Evolutionary conservation across 2,888 invertebrate species (phyloP), one percentile per base, ranked within the genome.

Genomic region (Merodon equestris): DNA sequence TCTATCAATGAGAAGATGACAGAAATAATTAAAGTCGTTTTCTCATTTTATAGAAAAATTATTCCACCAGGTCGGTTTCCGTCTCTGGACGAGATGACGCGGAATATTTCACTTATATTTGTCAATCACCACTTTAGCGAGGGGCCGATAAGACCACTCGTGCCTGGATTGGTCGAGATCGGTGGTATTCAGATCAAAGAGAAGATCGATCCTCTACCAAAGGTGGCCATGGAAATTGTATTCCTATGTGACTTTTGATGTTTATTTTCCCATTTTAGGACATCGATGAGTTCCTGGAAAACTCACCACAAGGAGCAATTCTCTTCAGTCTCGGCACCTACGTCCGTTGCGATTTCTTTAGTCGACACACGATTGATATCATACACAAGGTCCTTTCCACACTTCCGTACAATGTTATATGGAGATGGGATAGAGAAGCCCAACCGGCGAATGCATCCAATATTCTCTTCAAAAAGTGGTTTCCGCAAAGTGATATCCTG

Each of bases 401-500:
- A 70, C 81, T 92, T 2, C 91, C 92, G 77, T 91, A 92, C 63
- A 91, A 89, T 1, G 90, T 93, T 0, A 76, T 93, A 5, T 92
- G 92, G 92, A 93, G 93, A 87, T 92, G 91, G 90, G 92, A 93
- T 83, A 13, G 7, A 14, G 50, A 60, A 1, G 10, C 14, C 0
- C 13, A 12, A 51, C 82, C 82, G 0, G 84, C 83, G 34, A 82
- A 87, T 14, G 85, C 89, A 0, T 54, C 81, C 9, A 89, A 89
- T 72, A 86, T 90, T 0, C 83, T 85, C 48, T 82, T 87, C 12
- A 73, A 71, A 17, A 85, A 86, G 54, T 90, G 89, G 89, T 71
- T 88, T 10, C 88, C 89, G n/a, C 95, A 95, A 84, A 92, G 92
- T 84, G 94, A 94, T 86, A 91, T 95, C 84, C 88, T 95, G 72